Evolutionary conservation across 2,888 invertebrate species (phyloP), one percentile per base, ranked within the genome.

Genomic region (Caenorhabditis angaria): DNA sequence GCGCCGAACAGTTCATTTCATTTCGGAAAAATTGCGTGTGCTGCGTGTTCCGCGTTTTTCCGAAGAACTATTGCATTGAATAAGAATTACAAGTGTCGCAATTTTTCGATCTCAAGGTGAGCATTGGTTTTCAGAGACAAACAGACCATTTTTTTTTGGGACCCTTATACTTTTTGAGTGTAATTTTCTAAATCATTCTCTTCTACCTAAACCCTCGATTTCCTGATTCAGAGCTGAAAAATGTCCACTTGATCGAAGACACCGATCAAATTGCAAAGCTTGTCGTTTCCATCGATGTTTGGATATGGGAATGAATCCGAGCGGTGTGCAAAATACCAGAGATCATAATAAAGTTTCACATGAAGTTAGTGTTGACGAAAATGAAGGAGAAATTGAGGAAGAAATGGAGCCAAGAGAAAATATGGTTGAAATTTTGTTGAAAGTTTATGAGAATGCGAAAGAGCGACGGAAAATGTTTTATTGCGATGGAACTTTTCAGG

Each of bases 381-480:
- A n/a, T n/a, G n/a, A n/a, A n/a, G n/a, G n/a, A n/a, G 25, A 55
- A 18, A 57, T 54, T 12, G 61, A 50, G 22, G 71, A 71, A 25
- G 71, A 71, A 18, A 66, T 63, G 47, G 60, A 60, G 18, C 29
- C 65, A 67, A 18, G 65, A 69, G 60, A 64, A 63, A 51, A 28
- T 64, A 60, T 72, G 58, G 69, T 80, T 35, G 80, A 77, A 57
- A 54, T 50, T 1, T 65, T 77, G 20, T 55, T 59, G 6, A 54
- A 41, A 2, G 61, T 70, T n/a, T 80, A 80, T 54, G 29, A 70
- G 29, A 70, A 48, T 48, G 73, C 83, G 8, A 48, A 72, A 1
- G 81, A 83, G 27, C 64, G 84, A 10, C 71, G 84, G 56, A 69
- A 83, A 28, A 72, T 84, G 57, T 74, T 83, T 65, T 81, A 79